Conservation (phyloP, 64 coral and sea anemone genomes). For the Stichodactyla helianthus region DNA sequence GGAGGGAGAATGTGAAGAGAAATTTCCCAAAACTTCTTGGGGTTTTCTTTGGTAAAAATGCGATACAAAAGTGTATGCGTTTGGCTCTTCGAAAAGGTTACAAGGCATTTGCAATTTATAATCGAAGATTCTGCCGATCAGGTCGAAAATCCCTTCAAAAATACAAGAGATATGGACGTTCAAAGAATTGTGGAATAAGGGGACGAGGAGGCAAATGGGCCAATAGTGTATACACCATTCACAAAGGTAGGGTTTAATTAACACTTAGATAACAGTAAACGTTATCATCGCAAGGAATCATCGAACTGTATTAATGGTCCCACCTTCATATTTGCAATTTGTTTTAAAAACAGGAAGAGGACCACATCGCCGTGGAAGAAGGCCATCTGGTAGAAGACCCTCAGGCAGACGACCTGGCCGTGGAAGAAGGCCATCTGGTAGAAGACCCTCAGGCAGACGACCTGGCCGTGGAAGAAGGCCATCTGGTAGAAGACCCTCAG, state of each 20-base stretch:
- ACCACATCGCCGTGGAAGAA: background rate
- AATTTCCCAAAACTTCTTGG: background rate
- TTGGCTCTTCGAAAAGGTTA: background rate
- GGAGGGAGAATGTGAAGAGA: background rate
- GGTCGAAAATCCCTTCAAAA: background rate
- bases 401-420: background rate
- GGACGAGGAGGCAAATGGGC: background rate
- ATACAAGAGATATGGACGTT: background rate
- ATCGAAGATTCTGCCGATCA: background rate
- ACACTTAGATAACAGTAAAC: too few relatives aligned
- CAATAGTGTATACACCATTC: constrained; percentile 13
- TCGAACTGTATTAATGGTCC: too few relatives aligned
- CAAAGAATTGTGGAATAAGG: background rate
- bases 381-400: background rate
- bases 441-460: background rate
- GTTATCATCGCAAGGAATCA: too few relatives aligned
- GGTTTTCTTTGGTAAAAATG: background rate
- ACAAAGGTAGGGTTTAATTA: background rate
- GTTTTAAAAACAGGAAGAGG: background rate
- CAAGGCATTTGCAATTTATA: background rate
- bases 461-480: background rate
- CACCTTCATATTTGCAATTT: too few relatives aligned
- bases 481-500: background rate
- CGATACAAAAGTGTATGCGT: background rate
- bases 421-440: constrained; percentile 10